A percentile compares a stretch with the other conserved stretches of the same genome.
Evolutionary conservation across 1,140 invertebrate genomes (phyloP).

Genomic region (Sinonovacula constricta): DNA sequence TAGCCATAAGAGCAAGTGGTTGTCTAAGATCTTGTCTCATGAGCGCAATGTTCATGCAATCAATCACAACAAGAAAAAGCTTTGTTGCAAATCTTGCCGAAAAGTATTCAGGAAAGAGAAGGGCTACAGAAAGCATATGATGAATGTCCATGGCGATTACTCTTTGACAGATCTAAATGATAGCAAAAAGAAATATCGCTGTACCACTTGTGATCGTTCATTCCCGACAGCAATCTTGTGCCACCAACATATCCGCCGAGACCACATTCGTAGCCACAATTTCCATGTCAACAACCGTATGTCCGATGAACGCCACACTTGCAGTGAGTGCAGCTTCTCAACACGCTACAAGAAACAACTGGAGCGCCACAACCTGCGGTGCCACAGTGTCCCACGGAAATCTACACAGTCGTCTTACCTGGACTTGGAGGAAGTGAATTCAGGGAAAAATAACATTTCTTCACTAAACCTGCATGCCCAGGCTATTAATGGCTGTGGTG

Average conservation of each 20-base stretch:
- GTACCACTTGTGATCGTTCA: conserved; percentile 66
- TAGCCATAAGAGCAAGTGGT: conserved; percentile 91
- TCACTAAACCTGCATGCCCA: conserved; percentile 52
- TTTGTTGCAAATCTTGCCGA: conserved; percentile 73
- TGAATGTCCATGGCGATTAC: conserved; percentile 48
- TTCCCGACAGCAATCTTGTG: conserved; percentile 68
- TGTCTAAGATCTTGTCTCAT: conserved; percentile 94
- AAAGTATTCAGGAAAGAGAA: conserved; percentile 73
- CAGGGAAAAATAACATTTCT: conserved; percentile 51
- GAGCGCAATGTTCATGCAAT: conserved; percentile 84
- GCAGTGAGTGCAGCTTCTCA: conserved; percentile 79
- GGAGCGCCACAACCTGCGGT: conserved; percentile 63
- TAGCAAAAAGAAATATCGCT: conserved; percentile 50
- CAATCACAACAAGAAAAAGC: conserved; percentile 29
- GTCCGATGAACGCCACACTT: conserved; percentile 75
- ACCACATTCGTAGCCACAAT: conserved; percentile 58
- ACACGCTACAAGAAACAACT: conserved; percentile 68
- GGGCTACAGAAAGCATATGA: conserved; percentile 73
- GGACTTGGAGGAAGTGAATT: conserved; percentile 42
- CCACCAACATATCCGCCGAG: conserved; percentile 58
- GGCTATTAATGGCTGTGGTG: conserved; percentile 52
- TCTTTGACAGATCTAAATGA: conserved; percentile 25
- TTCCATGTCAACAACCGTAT: conserved; percentile 54
- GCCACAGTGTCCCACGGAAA: conserved; percentile 36
- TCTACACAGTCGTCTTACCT: conserved; percentile 29